A percentile compares a stretch with the other conserved stretches of the same genome.
phyloP scores from a whole-genome alignment of 2,113 vertebrate genomes.

The Dromiciops gliroides region DNA sequence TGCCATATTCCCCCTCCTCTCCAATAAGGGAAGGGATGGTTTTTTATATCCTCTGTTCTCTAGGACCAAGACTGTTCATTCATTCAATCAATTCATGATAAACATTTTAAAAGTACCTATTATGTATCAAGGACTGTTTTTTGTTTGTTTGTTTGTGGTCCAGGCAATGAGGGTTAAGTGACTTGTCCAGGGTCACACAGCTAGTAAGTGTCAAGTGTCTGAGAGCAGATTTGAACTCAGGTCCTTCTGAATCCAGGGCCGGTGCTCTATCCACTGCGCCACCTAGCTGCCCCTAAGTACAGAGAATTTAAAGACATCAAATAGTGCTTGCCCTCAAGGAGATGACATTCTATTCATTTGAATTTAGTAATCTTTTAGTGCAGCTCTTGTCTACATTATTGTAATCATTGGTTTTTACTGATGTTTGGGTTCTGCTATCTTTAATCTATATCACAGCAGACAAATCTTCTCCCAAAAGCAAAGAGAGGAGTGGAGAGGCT shows the following conservation, averaged over 20 bases:
- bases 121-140: neutral
- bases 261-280: too few species aligned
- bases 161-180: too few species aligned
- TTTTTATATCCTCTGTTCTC: neutral
- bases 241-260: too few species aligned
- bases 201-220: too few species aligned
- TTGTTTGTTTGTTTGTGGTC: too few species aligned
- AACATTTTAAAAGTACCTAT: neutral
- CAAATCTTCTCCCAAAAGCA: neutral
- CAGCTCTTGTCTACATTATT: neutral
- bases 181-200: too few species aligned
- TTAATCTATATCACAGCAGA: neutral
- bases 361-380: neutral
- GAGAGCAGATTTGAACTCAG: too few species aligned
- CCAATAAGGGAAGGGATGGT: neutral
- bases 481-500: neutral
- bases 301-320: neutral
- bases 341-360: neutral
- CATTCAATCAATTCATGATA: neutral
- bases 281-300: too few species aligned
- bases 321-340: neutral
- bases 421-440: neutral
- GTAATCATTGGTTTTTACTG: neutral
- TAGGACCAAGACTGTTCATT: too few species aligned
- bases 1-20: neutral